Evolutionary conservation across 2,888 invertebrate species (phyloP), one percentile per base, ranked within the genome.

Genomic region (Beris morrisii): DNA sequence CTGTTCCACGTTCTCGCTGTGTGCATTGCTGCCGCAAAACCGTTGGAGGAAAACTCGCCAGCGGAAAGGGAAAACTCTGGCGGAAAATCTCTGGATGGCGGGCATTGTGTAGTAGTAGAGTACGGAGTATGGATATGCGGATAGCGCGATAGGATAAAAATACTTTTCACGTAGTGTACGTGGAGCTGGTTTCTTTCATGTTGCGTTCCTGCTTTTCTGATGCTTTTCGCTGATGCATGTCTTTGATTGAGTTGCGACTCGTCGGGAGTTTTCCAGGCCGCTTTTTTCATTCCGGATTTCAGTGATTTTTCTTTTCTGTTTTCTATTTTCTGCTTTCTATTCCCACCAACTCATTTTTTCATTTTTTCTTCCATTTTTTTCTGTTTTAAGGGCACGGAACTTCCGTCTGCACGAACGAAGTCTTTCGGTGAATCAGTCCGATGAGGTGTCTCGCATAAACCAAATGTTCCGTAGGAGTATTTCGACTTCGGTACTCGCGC

Each of bases 381-480:
- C 68, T 69, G 38, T 38, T 38, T 72, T 72, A 63, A 74, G 73
- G 69, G 70, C 71, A 70, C 70, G 71, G 68, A 73, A 73, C 67
- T 73, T 74, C 69, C 72, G 73, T 70, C 70, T 73, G 67, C 73
- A 73, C 61, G 72, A 72, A 63, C 72, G 71, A 58, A 70, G 70
- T 46, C 65, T 69, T 58, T 67, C 64, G 59, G 66, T 61, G 67
- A 70, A 70, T 69, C 73, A 74, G 72, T 74, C 73, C 53, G 70
- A 71, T 69, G 73, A 73, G 67, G 73, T 74, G 69, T 70, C 69
- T 70, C 74, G 73, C 48, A 74, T 74, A 67, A 73, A 74, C 69
- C 70, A 72, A 65, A 74, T 74, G 73, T 74, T 74, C 56, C 67
- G 56, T 13, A 44, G 65, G 38, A 65, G 65, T 28, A 64, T 55